phyloP scores from a whole-genome alignment of 2,797 vertebrate genomes.

The Diplodus puntazzo region DNA sequence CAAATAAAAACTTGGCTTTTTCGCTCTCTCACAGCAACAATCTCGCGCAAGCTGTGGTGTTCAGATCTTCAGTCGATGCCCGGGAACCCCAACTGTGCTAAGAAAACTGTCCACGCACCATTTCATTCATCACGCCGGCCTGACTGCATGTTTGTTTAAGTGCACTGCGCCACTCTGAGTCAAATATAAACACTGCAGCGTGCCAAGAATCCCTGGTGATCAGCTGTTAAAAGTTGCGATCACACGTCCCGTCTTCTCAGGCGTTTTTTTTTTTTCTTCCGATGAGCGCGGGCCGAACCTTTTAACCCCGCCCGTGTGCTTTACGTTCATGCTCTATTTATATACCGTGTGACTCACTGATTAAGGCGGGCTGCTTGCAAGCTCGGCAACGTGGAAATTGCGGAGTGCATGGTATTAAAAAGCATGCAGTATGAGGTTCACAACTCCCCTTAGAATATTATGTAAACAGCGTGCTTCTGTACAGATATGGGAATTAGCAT shows the following conservation, averaged over 20 bases:
- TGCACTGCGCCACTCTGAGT: conserved; percentile 1
- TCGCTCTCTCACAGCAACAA: neutral
- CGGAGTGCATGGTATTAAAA: conserved; percentile 42
- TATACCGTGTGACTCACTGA: conserved; percentile 48
- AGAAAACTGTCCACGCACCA: conserved; percentile 8
- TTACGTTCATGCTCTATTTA: conserved; percentile 61
- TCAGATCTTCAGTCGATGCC: neutral
- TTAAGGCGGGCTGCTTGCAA: conserved; percentile 44
- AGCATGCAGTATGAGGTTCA: conserved; percentile 36
- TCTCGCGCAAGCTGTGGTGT: neutral
- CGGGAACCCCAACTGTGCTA: neutral
- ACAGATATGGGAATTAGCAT: conserved; percentile 62
- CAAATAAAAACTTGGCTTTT: neutral
- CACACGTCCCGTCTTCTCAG: conserved; percentile 2
- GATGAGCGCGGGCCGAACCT: conserved; percentile 27
- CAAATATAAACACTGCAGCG: conserved; percentile 6
- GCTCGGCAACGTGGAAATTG: conserved; percentile 42
- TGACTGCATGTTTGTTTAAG: conserved; percentile 11
- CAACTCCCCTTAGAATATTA: conserved; percentile 58
- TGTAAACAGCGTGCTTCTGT: conserved; percentile 60
- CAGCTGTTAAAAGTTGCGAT: conserved; percentile 41
- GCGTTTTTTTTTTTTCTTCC: neutral
- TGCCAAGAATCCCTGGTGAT: conserved; percentile 24
- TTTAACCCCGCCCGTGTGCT: conserved; percentile 48
- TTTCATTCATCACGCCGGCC: conserved; percentile 10